Conservation (phyloP, 1,140 invertebrate genomes). For the Pogonomyrmex californicus region DNA sequence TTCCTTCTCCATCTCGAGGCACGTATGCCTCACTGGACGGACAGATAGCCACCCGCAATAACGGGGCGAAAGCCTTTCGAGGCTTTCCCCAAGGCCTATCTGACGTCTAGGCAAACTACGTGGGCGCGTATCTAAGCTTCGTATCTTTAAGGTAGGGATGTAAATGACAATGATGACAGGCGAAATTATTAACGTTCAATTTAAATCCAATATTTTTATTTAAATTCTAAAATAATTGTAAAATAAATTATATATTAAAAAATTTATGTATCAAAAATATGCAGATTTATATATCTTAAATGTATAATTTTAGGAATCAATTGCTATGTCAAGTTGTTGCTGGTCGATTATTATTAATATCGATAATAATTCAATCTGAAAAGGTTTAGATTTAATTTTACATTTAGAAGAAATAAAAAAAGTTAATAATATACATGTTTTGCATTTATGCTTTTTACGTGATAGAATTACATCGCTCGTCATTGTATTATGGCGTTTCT, state of each 20-base stretch:
- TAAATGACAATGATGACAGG: slow-evolving; percentile 10
- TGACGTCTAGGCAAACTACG: slow-evolving; percentile 36
- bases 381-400: neutral
- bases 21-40: slow-evolving; percentile 75
- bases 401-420: neutral
- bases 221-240: neutral
- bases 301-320: neutral
- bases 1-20: slow-evolving; percentile 68
- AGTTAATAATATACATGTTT: neutral
- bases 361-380: neutral
- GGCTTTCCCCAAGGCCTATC: slow-evolving; percentile 32
- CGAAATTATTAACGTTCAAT: neutral
- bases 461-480: neutral
- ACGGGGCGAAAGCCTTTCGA: slow-evolving; percentile 70
- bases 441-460: neutral
- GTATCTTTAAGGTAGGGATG: slow-evolving; percentile 22
- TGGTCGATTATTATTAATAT: neutral
- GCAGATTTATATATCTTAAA: neutral
- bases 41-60: slow-evolving; percentile 76
- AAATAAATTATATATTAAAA: neutral
- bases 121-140: neutral
- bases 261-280: neutral
- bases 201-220: neutral
- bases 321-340: neutral
- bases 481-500: neutral